A percentile compares a stretch with the other conserved stretches of the same genome.
Evolutionary conservation across 2,797 vertebrate species (phyloP).

Genomic region (Xerus rutilus): DNA sequence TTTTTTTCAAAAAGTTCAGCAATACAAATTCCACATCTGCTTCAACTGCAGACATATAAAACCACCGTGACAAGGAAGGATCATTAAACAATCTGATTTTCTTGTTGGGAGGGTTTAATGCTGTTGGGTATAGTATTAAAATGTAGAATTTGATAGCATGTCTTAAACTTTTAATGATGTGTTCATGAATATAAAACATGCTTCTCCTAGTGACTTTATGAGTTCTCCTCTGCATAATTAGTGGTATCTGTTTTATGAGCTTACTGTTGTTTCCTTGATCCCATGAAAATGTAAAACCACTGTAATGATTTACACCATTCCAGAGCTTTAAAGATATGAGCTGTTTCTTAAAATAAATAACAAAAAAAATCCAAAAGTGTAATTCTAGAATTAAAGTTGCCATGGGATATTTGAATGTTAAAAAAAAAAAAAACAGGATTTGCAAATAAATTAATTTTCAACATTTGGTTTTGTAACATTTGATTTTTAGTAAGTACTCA

Average conservation of each 20-base stretch:
- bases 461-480: slow-evolving; percentile 18
- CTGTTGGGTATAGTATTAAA: slow-evolving; percentile 90
- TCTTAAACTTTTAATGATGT: slow-evolving; percentile 94
- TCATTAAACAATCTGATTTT: slow-evolving; percentile 91
- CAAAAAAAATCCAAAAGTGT: slow-evolving; percentile 45
- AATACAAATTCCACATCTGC: slow-evolving; percentile 86
- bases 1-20: slow-evolving; percentile 69
- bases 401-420: slow-evolving; percentile 35
- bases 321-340: slow-evolving; percentile 86
- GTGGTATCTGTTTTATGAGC: slow-evolving; percentile 93
- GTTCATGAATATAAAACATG: slow-evolving; percentile 93
- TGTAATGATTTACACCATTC: slow-evolving; percentile 90
- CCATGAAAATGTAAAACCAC: slow-evolving; percentile 91
- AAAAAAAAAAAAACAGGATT: neutral
- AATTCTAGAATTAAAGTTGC: slow-evolving; percentile 70
- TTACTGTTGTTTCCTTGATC: slow-evolving; percentile 91
- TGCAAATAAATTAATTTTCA: slow-evolving; percentile 73
- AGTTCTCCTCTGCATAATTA: slow-evolving; percentile 92
- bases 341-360: slow-evolving; percentile 80
- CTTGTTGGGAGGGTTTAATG: slow-evolving; percentile 90
- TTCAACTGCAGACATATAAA: slow-evolving; percentile 89
- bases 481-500: slow-evolving; percentile 66
- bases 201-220: slow-evolving; percentile 90
- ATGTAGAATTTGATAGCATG: slow-evolving; percentile 91
- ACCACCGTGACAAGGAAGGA: slow-evolving; percentile 88